A percentile compares a stretch with the other conserved stretches of the same genome.
These are phyloP conservation scores for Hydropsyche tenuis DNA, from an alignment of 1,140 invertebrate species.

Conservation along the genomic window DNA sequence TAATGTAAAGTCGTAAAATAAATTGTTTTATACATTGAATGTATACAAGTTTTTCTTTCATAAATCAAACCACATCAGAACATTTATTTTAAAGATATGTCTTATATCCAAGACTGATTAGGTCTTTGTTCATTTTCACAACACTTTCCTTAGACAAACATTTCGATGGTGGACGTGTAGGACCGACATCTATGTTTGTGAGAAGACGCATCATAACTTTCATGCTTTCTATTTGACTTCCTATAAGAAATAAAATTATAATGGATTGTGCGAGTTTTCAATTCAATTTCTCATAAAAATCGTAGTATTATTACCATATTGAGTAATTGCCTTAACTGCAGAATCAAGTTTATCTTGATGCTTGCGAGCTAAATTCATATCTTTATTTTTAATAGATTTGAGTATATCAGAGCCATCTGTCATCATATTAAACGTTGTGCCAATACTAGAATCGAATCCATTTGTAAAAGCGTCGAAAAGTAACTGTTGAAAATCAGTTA, in stretches of 20 bases:
- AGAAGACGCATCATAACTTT: constrained; percentile 69
- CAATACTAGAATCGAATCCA: constrained; percentile 73
- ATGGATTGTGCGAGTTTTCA: no score
- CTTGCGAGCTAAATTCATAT: constrained; percentile 52
- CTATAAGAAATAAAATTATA: constrained; percentile 54
- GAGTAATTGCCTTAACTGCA: constrained; percentile 55
- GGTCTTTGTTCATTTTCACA: constrained; percentile 26
- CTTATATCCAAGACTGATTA: neutral
- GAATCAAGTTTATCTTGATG: constrained; percentile 56
- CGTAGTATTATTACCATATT: constrained; percentile 54
- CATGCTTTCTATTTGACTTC: constrained; percentile 70
- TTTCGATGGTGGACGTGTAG: constrained; percentile 63
- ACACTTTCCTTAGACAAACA: constrained; percentile 54
- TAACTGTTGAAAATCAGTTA: constrained; percentile 56
- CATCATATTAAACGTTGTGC: constrained; percentile 69
- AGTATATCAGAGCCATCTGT: constrained; percentile 53
- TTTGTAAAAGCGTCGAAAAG: constrained; percentile 66
- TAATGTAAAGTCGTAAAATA: no score
- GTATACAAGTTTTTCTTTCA: no score
- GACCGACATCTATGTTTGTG: constrained; percentile 66
- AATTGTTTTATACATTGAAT: no score
- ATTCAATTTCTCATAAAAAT: no score
- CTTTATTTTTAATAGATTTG: constrained; percentile 48
- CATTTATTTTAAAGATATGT: no score
- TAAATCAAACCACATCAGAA: no score